Evolutionary conservation across 2,888 invertebrate genomes (phyloP).

Genomic region (Neoaliturus tenellus): DNA sequence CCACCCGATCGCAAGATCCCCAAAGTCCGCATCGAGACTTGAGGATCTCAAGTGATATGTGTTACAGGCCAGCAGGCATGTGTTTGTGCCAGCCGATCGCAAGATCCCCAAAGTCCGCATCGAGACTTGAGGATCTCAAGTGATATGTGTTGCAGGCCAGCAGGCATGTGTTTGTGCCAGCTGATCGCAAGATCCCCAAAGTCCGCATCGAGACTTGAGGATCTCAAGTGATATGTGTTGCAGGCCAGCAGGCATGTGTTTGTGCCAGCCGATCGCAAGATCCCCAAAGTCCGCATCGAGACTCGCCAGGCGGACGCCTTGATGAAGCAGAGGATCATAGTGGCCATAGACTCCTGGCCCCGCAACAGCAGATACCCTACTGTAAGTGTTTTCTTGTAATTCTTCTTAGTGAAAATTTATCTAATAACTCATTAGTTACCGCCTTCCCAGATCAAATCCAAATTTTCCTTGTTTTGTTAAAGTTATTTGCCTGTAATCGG

Average conservation of each 20-base stretch:
- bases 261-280: slow-evolving; percentile 94
- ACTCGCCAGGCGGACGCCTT: slow-evolving; percentile 92
- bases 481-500: too few species aligned
- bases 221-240: too few species aligned
- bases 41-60: too few species aligned
- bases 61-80: too few species aligned
- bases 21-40: slow-evolving; percentile 95
- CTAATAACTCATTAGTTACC: too few species aligned
- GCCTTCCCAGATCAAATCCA: too few species aligned
- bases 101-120: too few species aligned
- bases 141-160: slow-evolving; percentile 72
- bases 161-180: slow-evolving; percentile 94
- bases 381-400: slow-evolving; percentile 70
- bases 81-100: too few species aligned
- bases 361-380: slow-evolving; percentile 93
- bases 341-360: slow-evolving; percentile 98
- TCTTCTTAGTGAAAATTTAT: too few species aligned
- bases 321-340: slow-evolving; percentile 91
- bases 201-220: slow-evolving; percentile 97
- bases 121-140: too few species aligned
- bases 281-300: slow-evolving; percentile 97
- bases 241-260: slow-evolving; percentile 85
- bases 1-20: slow-evolving; percentile 97
- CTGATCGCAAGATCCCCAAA: slow-evolving; percentile 95
- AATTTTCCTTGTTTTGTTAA: too few species aligned